Conservation (phyloP, 2,797 vertebrate genomes). For the Spizella passerina region DNA sequence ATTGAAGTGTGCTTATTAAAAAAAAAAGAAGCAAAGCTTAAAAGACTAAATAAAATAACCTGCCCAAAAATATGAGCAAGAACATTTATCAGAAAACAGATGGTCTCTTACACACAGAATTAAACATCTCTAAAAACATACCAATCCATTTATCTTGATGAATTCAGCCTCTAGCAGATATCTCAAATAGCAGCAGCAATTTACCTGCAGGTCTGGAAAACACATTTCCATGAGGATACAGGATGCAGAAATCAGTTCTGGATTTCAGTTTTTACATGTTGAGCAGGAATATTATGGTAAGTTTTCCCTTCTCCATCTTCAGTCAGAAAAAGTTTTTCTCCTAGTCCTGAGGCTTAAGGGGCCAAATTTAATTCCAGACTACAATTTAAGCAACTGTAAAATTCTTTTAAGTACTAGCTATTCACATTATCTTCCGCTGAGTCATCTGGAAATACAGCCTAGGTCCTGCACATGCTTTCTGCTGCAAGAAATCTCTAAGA, state of each 20-base stretch:
- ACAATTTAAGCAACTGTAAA: not conserved
- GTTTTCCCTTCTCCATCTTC: not conserved
- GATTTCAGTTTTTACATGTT: not conserved
- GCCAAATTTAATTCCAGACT: not conserved
- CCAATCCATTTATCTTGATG: constrained; percentile 80
- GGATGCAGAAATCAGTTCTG: not conserved
- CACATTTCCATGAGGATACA: not conserved
- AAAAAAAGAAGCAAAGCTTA: not conserved
- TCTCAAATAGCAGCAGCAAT: constrained; percentile 38
- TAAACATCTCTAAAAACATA: constrained; percentile 74
- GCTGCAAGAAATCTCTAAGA: not conserved
- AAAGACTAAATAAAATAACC: constrained; percentile 50
- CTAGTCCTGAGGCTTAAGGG: not conserved
- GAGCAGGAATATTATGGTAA: not conserved
- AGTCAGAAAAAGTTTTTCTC: not conserved
- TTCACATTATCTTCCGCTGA: not conserved
- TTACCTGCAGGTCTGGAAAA: constrained; percentile 31
- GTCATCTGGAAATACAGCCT: not conserved
- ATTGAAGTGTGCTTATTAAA: constrained; percentile 50
- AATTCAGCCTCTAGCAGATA: constrained; percentile 71
- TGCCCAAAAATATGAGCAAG: constrained; percentile 63
- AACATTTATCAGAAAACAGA: constrained; percentile 77
- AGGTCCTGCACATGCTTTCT: not conserved
- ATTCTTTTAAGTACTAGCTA: not conserved
- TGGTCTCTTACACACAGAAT: constrained; percentile 68